Conservation (phyloP, 2,113 vertebrate species). For the Tetrao urogallus region DNA sequence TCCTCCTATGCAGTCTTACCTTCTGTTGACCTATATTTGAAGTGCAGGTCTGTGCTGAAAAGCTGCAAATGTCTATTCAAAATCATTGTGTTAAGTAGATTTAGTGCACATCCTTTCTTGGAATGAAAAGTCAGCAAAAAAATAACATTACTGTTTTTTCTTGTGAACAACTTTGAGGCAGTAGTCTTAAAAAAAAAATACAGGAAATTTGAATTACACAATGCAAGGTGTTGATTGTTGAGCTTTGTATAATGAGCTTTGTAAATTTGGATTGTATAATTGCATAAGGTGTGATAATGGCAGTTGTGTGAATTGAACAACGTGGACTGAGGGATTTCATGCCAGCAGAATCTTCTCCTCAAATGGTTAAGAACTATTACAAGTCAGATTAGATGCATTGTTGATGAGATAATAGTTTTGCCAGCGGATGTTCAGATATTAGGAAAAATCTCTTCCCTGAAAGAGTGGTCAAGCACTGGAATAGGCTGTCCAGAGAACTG, state of each 20-base stretch:
- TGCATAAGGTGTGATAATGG: background rate
- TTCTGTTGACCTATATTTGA: slow-evolving; percentile 34
- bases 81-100: background rate
- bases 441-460: too few species aligned
- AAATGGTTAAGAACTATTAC: background rate
- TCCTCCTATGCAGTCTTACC: background rate
- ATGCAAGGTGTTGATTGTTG: background rate
- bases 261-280: background rate
- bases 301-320: background rate
- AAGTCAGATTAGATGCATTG: background rate
- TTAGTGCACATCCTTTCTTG: background rate
- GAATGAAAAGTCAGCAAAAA: background rate
- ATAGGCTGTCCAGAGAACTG: too few species aligned
- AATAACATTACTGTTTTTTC: background rate
- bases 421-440: too few species aligned
- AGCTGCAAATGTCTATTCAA: background rate
- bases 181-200: background rate
- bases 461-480: too few species aligned
- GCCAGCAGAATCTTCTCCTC: background rate
- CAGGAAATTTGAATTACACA: fast-evolving
- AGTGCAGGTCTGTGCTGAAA: background rate
- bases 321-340: background rate
- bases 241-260: background rate
- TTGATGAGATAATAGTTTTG: too few species aligned
- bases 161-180: background rate